Evolutionary conservation across 2,797 vertebrate genomes (phyloP).

Genomic region (Bryconaethiops microstoma): DNA sequence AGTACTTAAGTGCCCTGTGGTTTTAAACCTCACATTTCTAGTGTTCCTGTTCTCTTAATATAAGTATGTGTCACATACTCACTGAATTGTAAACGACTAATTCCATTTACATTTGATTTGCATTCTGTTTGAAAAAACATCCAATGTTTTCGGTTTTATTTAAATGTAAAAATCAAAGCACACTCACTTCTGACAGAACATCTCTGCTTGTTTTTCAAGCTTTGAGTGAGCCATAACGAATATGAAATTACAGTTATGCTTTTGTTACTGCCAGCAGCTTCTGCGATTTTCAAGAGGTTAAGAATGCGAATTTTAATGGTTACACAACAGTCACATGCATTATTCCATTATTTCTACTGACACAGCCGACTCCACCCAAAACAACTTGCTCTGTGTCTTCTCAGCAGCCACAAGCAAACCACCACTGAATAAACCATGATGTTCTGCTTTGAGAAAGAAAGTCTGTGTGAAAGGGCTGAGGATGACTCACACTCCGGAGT

Average conservation of each 20-base stretch:
- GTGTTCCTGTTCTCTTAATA: too few species aligned
- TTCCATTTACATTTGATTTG: too few species aligned
- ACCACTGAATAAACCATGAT: conserved; percentile 6
- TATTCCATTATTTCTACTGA: not conserved
- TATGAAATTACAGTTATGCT: not conserved
- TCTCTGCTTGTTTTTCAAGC: too few species aligned
- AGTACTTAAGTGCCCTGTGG: too few species aligned
- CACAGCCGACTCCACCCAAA: conserved; percentile 23
- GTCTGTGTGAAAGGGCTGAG: not conserved
- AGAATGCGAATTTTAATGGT: not conserved
- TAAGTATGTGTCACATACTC: too few species aligned
- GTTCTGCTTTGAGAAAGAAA: not conserved
- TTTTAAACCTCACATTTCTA: too few species aligned
- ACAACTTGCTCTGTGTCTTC: not conserved
- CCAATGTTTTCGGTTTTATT: too few species aligned
- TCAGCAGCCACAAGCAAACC: not conserved
- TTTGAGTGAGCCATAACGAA: too few species aligned
- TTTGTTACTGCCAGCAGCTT: not conserved
- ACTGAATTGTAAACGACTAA: too few species aligned
- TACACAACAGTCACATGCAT: conserved; percentile 24
- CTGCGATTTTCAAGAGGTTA: not conserved
- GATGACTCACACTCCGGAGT: conserved; percentile 90
- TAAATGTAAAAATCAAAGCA: too few species aligned
- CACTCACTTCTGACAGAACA: too few species aligned
- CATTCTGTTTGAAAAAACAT: too few species aligned